Percentiles rank a stretch among this genome's conserved stretches.
Conservation (phyloP, 1,140 invertebrate genomes). For the Pectinophora gossypiella region DNA sequence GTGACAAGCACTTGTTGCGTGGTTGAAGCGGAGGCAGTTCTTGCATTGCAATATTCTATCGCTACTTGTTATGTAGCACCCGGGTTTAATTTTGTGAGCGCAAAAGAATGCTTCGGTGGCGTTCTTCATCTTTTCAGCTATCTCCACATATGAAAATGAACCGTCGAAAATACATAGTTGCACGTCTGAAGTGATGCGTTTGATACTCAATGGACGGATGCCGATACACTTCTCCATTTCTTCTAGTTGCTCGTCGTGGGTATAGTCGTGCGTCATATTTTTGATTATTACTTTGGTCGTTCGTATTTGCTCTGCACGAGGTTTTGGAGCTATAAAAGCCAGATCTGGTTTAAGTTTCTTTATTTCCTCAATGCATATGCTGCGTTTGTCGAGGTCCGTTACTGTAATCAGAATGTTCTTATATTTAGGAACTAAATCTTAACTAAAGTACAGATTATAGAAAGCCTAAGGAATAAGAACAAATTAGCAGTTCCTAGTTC, state of each 20-base stretch:
- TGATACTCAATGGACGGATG: background rate
- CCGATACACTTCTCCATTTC: conserved; percentile 7
- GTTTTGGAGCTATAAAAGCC: conserved; percentile 8
- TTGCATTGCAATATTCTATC: background rate
- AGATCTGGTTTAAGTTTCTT: no score
- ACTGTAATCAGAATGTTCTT: no score
- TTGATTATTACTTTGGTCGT: conserved; percentile 4
- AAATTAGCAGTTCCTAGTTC: no score
- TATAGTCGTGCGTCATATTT: conserved; percentile 3
- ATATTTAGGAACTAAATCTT: no score
- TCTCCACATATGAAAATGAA: background rate
- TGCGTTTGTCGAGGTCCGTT: no score
- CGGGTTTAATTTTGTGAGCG: background rate
- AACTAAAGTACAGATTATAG: no score
- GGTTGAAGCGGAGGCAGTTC: background rate
- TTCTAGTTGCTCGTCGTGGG: background rate
- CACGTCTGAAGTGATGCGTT: conserved; percentile 2
- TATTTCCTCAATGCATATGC: no score
- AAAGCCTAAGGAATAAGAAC: no score
- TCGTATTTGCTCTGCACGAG: background rate
- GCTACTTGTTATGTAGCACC: background rate
- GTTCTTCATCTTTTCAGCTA: background rate
- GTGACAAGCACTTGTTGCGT: background rate
- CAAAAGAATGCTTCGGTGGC: background rate
- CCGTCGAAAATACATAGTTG: conserved; percentile 7